Conservation (phyloP, 2,888 invertebrate genomes). For the Macaria notata region DNA sequence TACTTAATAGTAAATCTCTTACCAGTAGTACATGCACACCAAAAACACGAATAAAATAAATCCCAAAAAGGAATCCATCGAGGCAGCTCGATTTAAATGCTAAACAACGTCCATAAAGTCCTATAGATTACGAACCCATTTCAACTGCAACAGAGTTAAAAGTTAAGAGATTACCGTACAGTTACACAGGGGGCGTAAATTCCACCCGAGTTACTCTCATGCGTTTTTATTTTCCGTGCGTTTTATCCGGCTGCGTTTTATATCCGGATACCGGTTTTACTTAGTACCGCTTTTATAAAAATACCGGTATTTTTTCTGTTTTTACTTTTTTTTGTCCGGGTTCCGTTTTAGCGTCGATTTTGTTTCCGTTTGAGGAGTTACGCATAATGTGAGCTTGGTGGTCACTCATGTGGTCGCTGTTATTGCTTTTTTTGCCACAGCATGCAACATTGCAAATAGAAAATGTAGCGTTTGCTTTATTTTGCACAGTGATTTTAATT, state of each 20-base stretch:
- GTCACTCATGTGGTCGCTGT: slow-evolving; percentile 25
- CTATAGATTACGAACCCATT: slow-evolving; percentile 28
- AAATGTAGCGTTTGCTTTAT: slow-evolving; percentile 2
- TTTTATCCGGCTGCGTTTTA: slow-evolving; percentile 26
- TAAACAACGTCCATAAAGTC: slow-evolving; percentile 27
- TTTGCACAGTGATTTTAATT: neutral
- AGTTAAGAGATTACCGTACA: slow-evolving; percentile 65
- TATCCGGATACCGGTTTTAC: slow-evolving; percentile 18
- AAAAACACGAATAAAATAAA: neutral
- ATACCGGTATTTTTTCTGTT: slow-evolving; percentile 31
- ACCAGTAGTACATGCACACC: no score
- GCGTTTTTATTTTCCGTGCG: slow-evolving; percentile 23
- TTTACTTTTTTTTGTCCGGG: no score
- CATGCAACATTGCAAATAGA: slow-evolving; percentile 2
- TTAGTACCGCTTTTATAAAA: slow-evolving; percentile 34
- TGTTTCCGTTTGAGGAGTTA: slow-evolving; percentile 54
- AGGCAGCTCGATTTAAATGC: slow-evolving; percentile 20
- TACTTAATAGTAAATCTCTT: no score
- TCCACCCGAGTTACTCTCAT: slow-evolving; percentile 23
- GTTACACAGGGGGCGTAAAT: slow-evolving; percentile 49
- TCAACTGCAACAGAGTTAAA: slow-evolving; percentile 50
- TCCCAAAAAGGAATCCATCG: slow-evolving; percentile 8
- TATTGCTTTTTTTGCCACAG: slow-evolving; percentile 10
- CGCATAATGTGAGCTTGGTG: slow-evolving; percentile 44
- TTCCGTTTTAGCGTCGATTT: slow-evolving; percentile 34